Evolutionary conservation across 1,140 invertebrate genomes (phyloP).

Genomic region (Bombus haemorrhoidalis): DNA sequence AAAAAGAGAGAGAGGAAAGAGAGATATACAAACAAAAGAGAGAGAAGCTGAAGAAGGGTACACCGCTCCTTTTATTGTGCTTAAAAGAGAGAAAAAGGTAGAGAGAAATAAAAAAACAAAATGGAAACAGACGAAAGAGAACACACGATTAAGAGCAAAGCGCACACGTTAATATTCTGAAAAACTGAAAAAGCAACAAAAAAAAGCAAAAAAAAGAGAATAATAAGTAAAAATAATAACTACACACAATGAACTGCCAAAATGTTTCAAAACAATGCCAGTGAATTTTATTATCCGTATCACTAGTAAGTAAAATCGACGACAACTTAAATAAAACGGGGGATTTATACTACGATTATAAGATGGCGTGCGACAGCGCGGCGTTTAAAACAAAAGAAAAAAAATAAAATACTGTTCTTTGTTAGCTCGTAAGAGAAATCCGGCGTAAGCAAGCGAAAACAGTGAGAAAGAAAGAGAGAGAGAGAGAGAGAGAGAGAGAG

Average conservation of each 20-base stretch:
- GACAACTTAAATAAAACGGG: slow-evolving; percentile 64
- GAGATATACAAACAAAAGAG: slow-evolving; percentile 33
- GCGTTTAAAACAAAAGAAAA: slow-evolving; percentile 41
- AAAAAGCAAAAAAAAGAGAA: slow-evolving; percentile 42
- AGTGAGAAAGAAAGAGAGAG: background rate
- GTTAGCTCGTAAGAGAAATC: slow-evolving; percentile 52
- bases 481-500: background rate
- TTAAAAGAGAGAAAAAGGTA: slow-evolving; percentile 16
- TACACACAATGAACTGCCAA: slow-evolving; percentile 81
- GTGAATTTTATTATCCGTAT: slow-evolving; percentile 83
- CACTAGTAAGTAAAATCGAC: slow-evolving; percentile 77
- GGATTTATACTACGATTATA: slow-evolving; percentile 77
- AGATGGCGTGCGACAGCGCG: slow-evolving; percentile 70
- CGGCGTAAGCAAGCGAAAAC: slow-evolving; percentile 31
- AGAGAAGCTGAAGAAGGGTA: slow-evolving; percentile 52
- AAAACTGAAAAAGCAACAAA: slow-evolving; percentile 38
- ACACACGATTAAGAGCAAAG: slow-evolving; percentile 52
- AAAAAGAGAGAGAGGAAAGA: slow-evolving; percentile 15
- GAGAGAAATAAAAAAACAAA: background rate
- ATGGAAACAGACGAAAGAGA: background rate
- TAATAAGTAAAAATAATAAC: slow-evolving; percentile 55
- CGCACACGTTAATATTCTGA: slow-evolving; percentile 62
- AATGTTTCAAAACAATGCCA: slow-evolving; percentile 81
- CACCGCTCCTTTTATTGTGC: slow-evolving; percentile 54
- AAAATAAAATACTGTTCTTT: slow-evolving; percentile 53